A percentile compares a stretch with the other conserved stretches of the same genome.
phyloP scores from a whole-genome alignment of 2,888 invertebrate species.

The Microctonus brassicae region DNA sequence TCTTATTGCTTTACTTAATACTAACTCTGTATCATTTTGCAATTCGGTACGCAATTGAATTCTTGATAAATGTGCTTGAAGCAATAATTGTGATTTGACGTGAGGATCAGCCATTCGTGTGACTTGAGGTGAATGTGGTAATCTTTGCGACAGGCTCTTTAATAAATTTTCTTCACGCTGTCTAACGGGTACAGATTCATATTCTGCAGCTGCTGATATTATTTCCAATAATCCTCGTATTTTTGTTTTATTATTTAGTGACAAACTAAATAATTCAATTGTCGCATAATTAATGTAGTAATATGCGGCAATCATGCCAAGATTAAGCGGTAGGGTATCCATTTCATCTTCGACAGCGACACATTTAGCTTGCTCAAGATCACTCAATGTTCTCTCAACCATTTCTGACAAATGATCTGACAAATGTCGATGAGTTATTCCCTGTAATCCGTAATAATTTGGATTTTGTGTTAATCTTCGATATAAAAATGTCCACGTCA shows the following conservation, averaged over 20 bases:
- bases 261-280: conserved; percentile 97
- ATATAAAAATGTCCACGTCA: conserved; percentile 99
- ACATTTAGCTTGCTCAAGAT: conserved; percentile 96
- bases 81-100: conserved; percentile 93
- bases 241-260: conserved; percentile 97
- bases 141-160: conserved; percentile 76
- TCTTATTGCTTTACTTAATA: conserved; percentile 88
- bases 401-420: conserved; percentile 98
- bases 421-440: conserved; percentile 95
- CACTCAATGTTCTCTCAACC: conserved; percentile 94
- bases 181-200: conserved; percentile 92
- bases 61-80: conserved; percentile 96
- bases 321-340: conserved; percentile 95
- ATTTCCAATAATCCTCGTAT: conserved; percentile 97
- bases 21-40: conserved; percentile 94
- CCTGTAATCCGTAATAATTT: conserved; percentile 98
- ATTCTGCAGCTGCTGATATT: conserved; percentile 97
- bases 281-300: conserved; percentile 99
- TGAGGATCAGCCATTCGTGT: conserved; percentile 85
- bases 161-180: conserved; percentile 95
- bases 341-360: conserved; percentile 98
- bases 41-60: conserved; percentile 95
- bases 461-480: conserved; percentile 98
- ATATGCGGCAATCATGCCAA: conserved; percentile 99
- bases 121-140: conserved; percentile 72